Base-by-base conservation (phyloP, 23 tunicate genomes). In the Aplidium turbinatum region DNA sequence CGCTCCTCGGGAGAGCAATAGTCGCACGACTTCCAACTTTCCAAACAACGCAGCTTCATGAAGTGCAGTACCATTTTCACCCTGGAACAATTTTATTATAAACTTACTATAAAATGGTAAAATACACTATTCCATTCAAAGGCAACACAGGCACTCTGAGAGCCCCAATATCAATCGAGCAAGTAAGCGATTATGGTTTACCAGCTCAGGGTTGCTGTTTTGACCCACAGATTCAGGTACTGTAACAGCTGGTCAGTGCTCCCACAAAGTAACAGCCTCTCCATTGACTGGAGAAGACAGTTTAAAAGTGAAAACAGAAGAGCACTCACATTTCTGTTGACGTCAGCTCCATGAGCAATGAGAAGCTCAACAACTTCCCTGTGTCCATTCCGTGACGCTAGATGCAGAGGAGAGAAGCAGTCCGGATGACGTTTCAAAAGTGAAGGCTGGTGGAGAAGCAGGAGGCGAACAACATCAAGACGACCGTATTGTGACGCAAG, bases 31-130 rank as follows among this genome's bases (percentile, higher is more conserved):
- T 13, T 89, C 88, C 11, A 33, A 16, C 53, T 89, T 89, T 5
- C 96, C 87, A 68, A 89, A 89, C 19, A 89, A 35, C 0, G 96
- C 83, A 9, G 96, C 96, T 82, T 89, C 96, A 58, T 89, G 96
- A 38, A 89, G 34, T 13, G 96, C 88, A 1, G 96, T 75, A 0
- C 96, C 96, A 46, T 89, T 89, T 48, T 87, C 88, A 5, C 96
- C 84, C 96, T 89, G 47, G 6, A 66, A 70, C 16, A 0, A 69
- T 42, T 11, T n/a, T n/a, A n/a, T n/a, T n/a, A n/a, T n/a, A n/a
- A n/a, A n/a, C n/a, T n/a, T n/a, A n/a, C n/a, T n/a, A n/a, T n/a
- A n/a, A n/a, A n/a, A n/a, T n/a, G n/a, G n/a, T n/a, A n/a, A n/a
- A n/a, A n/a, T n/a, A n/a, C n/a, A n/a, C n/a, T n/a, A n/a, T n/a